Base-by-base conservation (phyloP, 1,140 invertebrate species). In the Hylaeus anthracinus region DNA sequence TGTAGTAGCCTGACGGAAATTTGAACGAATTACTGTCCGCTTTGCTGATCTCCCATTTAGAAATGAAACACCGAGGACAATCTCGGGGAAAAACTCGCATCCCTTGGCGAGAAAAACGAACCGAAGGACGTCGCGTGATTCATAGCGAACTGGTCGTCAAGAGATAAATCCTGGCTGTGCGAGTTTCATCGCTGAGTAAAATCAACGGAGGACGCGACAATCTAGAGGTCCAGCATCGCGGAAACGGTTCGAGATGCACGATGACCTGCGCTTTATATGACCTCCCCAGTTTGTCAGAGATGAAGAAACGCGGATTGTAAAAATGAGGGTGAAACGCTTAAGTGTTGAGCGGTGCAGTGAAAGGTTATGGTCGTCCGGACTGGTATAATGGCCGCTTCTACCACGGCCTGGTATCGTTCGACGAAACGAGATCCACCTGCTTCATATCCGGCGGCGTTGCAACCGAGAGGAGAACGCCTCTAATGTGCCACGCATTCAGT, bases 281-380 rank as follows among this genome's bases (percentile, higher is more conserved):
- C 39, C 26, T 56, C 0, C 2, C 43, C n/a, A 63, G 71, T 78
- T 78, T 37, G 58, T 45, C 39, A 10, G 78, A 66, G 71, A 79
- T 73, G 61, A 65, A 79, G 64, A 69, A 75, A 75, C 65, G 79
- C 9, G 72, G 70, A 75, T 61, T 69, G 79, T 81, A 76, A 81
- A 81, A 72, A 65, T 41, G 55, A 37, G 41, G 61, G 56, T 53
- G 55, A 69, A 75, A 75, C 79, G 65, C 79, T 81, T 75, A 61
- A 76, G 79, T 76, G 79, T 48, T 10, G 65, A 69, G 79, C 55
- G 72, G 37, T 53, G 72, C 64, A 69, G 45, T 63, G 72, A 69
- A 76, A 81, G 55, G 72, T 76, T 76, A 81, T 70, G 72, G 79
- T 70, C 56, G 72, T 55, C 53, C 26, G 26, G 64, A 43, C 56